Evolutionary conservation across 2,113 vertebrate genomes (phyloP), one percentile per base, ranked within the genome.

Genomic region (Oplegnathus fasciatus): DNA sequence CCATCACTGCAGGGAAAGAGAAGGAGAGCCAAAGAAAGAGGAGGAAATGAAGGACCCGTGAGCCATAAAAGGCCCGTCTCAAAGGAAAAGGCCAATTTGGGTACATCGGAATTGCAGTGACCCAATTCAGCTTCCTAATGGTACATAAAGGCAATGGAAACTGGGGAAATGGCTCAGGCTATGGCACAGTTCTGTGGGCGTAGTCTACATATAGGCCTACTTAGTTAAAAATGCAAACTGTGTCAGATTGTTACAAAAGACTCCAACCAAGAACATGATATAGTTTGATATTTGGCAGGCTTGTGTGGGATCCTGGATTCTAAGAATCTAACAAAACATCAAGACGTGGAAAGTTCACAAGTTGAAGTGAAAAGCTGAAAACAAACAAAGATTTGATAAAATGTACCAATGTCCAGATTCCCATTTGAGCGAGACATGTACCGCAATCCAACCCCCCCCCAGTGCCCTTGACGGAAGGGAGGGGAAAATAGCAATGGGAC

Each of bases 401-500:
- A 50, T n/a, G 30, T 22, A 68, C 26, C 20, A 20, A 7, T 20
- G 24, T 62, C 65, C 57, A 82, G 62, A 62, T 89, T 89, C 30
- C 80, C 73, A 85, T 85, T 78, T 64, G 32, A 82, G 71, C 77
- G 55, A 42, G 67, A 91, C 55, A 42, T 32, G 62, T 88, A 93
- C 88, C 87, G 90, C 95, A 93, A 95, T 88, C 86, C 87, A 82
- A 93, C 73, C 75, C 82, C 76, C 61, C 76, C 46, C 76, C 46
- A 76, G 42, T 93, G 91, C 86, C 92, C 87, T 93, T 95, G 88
- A 94, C 89, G 77, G 89, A 86, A 82, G 65, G 61, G 84, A 86
- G 86, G 85, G 73, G 84, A 91, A 96, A 96, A 94, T 88, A 95
- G 94, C 88, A 71, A 89, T 65, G 70, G 93, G 87, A 90, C 91